Evolutionary conservation across 1,140 invertebrate genomes (phyloP).

Genomic region (Mesaphorura yosii): DNA sequence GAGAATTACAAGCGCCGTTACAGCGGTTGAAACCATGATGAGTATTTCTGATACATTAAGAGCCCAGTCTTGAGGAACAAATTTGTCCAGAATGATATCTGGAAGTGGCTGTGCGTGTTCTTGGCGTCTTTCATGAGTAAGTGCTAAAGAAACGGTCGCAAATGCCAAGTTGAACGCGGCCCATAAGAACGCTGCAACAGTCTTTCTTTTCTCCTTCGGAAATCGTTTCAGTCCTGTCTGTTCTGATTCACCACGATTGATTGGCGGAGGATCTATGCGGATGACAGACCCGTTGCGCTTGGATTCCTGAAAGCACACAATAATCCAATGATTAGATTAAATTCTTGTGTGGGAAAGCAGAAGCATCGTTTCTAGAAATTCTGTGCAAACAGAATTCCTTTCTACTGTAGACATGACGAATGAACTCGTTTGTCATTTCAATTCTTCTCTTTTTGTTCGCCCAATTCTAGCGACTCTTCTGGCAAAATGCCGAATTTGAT

Average conservation of each 20-base stretch:
- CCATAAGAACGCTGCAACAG: constrained; percentile 50
- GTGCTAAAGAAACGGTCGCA: constrained; percentile 57
- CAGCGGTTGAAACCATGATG: constrained; percentile 64
- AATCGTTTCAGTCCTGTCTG: constrained; percentile 36
- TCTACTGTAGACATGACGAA: too few species aligned
- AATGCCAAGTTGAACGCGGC: constrained; percentile 49
- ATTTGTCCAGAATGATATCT: constrained; percentile 65
- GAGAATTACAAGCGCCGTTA: constrained; percentile 37
- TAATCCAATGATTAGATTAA: background rate
- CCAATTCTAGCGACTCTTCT: too few species aligned
- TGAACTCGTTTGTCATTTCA: too few species aligned
- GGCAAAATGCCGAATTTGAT: too few species aligned
- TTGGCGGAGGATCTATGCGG: constrained; percentile 44
- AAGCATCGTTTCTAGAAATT: too few species aligned
- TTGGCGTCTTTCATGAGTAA: constrained; percentile 73
- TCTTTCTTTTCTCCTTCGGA: constrained; percentile 60
- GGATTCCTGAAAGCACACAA: constrained; percentile 15
- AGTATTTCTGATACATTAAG: constrained; percentile 70
- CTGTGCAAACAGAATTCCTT: too few species aligned
- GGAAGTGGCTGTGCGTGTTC: constrained; percentile 57
- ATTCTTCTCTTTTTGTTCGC: too few species aligned
- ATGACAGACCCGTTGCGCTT: constrained; percentile 35
- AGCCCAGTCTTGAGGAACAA: constrained; percentile 59
- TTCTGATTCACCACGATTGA: constrained; percentile 43
- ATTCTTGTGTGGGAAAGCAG: too few species aligned